phyloP scores from a whole-genome alignment of 2,797 vertebrate genomes.

The Cuniculus paca region DNA sequence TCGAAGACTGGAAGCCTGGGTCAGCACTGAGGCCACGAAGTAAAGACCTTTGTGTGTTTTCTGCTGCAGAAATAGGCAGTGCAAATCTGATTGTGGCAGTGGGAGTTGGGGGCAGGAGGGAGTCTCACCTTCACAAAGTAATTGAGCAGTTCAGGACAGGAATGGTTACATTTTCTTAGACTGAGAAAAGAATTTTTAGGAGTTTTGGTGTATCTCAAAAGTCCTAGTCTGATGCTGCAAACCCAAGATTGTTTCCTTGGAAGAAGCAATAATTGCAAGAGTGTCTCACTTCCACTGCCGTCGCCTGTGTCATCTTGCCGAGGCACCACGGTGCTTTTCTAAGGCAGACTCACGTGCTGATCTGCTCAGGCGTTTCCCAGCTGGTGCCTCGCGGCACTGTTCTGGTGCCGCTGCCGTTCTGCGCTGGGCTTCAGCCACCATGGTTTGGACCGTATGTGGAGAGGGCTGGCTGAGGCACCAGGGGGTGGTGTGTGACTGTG shows the following conservation, averaged over 20 bases:
- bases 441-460: not conserved
- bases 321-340: not conserved
- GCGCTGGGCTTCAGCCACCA: not conserved
- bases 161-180: slow-evolving; percentile 23
- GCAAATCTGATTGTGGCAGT: not conserved
- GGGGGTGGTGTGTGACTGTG: not conserved
- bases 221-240: not conserved
- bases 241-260: not conserved
- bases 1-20: not conserved
- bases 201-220: slow-evolving; percentile 16
- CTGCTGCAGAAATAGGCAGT: not conserved
- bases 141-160: slow-evolving; percentile 6
- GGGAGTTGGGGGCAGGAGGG: not conserved
- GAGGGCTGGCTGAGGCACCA: not conserved
- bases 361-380: not conserved
- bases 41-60: slow-evolving; percentile 16
- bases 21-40: not conserved
- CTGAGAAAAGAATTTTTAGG: not conserved
- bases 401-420: not conserved
- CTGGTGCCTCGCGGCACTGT: not conserved
- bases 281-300: not conserved
- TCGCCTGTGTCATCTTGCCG: not conserved
- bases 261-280: not conserved
- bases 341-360: not conserved
- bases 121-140: not conserved